phyloP scores from a whole-genome alignment of 2,888 invertebrate genomes.

The Halocaridina rubra region DNA sequence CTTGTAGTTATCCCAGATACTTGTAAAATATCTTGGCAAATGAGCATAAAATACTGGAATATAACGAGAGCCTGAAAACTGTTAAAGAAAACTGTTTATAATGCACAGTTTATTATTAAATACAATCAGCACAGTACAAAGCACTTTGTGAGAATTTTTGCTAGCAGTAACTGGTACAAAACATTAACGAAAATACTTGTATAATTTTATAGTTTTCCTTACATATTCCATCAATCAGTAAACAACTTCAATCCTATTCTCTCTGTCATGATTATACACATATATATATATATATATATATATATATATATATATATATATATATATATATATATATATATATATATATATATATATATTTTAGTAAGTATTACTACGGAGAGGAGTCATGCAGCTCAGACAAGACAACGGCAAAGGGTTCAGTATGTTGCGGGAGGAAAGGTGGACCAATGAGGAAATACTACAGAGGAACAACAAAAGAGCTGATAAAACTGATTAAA shows the following conservation, averaged over 20 bases:
- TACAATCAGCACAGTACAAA: slow-evolving; percentile 22
- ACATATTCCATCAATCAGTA: neutral
- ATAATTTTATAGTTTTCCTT: neutral
- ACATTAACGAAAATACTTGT: neutral
- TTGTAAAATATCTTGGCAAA: too few relatives aligned
- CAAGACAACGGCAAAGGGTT: too few relatives aligned
- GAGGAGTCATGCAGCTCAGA: too few relatives aligned
- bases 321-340: neutral
- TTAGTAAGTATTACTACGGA: neutral
- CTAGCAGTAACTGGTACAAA: slow-evolving; percentile 15
- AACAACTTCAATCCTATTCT: neutral
- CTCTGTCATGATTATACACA: neutral
- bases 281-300: neutral
- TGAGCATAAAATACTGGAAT: too few relatives aligned
- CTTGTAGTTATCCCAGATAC: too few relatives aligned
- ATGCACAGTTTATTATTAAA: slow-evolving; percentile 15
- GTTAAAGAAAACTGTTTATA: neutral
- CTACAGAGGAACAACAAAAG: too few relatives aligned
- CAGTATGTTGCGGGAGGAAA: too few relatives aligned
- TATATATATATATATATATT: neutral
- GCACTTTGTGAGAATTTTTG: slow-evolving; percentile 13
- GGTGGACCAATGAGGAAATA: too few relatives aligned
- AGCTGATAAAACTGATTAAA: too few relatives aligned
- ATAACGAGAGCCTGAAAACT: neutral
- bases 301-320: neutral